Base-by-base conservation (phyloP, 2,113 vertebrate genomes). In the Oncorhynchus tshawytscha region DNA sequence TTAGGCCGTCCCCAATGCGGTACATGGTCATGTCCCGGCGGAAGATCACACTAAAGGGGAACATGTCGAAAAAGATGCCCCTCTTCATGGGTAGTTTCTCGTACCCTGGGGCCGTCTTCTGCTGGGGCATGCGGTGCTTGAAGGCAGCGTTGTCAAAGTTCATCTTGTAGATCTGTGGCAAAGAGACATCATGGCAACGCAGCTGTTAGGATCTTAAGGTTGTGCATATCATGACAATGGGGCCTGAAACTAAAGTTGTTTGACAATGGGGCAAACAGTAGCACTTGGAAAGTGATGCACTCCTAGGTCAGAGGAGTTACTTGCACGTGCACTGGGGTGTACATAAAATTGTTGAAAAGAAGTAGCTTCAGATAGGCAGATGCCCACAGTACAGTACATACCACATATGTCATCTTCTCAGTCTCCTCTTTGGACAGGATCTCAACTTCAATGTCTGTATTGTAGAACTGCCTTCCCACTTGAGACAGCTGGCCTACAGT, bases 81-180 rank as follows among this genome's bases (percentile, higher is more conserved):
- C 90, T 83, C 86, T 93, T 94, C 90, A 94, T 91, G 0, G 92
- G 93, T 69, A 94, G 88, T 85, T 94, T 94, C 85, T 94, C 92
- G 29, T 93, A 93, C 72, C 91, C 88, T 0, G 91, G 91, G 5
- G 92, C 92, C 0, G 91, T 93, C 84, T 91, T 93, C 88, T 93
- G 91, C 85, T 92, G 90, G 0, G 91, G 89, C 89, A 90, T 93
- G 70, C 91, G 91, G 82, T 94, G 91, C 70, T 93, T 92, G 88
- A 93, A 93, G 64, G 92, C 92, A 0, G 93, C 92, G 13, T 94
- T 94, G 85, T 94, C 92, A 12, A 94, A 93, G 82, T 94, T 93
- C 91, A 93, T 93, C 84, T 93, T 93, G 69, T 93, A 94, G n/a
- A 94, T 88, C 91, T 93, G 84, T 0, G 9, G 70, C 68, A 16